Evolutionary conservation across 2,113 vertebrate species (phyloP).

Genomic region (Malaclemys terrapin): DNA sequence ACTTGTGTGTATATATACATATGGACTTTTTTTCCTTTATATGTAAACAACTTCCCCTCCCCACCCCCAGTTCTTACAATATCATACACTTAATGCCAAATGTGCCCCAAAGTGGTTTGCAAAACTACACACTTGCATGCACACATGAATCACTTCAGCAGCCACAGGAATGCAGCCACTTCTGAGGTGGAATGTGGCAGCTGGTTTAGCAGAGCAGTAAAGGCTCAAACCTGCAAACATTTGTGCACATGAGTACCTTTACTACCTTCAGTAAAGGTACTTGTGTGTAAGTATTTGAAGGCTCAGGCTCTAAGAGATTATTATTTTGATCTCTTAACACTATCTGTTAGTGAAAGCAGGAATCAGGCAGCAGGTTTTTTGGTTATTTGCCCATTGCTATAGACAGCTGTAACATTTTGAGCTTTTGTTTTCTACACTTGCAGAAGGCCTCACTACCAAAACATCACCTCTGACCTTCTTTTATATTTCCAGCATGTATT

Average conservation of each 20-base stretch:
- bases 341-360: background rate
- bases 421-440: constrained; percentile 73
- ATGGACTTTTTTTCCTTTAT: background rate
- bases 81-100: background rate
- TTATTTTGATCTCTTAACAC: background rate
- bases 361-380: constrained; percentile 28
- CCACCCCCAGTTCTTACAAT: accelerated
- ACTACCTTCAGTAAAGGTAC: background rate
- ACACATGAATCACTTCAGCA: background rate
- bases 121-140: accelerated
- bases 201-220: background rate
- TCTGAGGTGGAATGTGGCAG: accelerated
- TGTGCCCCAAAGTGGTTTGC: accelerated
- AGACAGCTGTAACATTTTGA: constrained; percentile 59
- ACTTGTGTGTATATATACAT: too few relatives aligned
- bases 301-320: background rate
- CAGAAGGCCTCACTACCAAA: constrained; percentile 72
- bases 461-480: constrained; percentile 74
- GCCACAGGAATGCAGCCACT: background rate
- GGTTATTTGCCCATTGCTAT: constrained; percentile 16
- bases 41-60: accelerated
- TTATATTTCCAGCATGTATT: constrained; percentile 73
- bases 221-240: background rate
- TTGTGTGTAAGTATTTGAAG: background rate
- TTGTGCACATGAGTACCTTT: background rate